Evolutionary conservation across 2,797 vertebrate genomes (phyloP).

Genomic region (Chloroceryle inda): DNA sequence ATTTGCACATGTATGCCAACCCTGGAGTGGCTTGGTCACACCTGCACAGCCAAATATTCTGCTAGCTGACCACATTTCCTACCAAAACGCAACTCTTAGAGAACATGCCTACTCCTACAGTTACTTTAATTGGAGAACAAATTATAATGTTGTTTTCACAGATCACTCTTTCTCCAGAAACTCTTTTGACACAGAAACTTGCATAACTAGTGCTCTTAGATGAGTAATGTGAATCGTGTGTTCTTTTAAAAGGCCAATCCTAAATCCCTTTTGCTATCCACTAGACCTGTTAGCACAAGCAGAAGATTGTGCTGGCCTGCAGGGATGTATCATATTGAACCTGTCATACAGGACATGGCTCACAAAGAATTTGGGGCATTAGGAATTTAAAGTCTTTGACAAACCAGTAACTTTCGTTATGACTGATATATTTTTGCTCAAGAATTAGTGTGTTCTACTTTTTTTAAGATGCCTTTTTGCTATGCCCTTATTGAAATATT

Average conservation of each 20-base stretch:
- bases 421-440: background rate
- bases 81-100: background rate
- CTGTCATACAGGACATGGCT: constrained; percentile 1
- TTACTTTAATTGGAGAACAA: constrained; percentile 55
- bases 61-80: background rate
- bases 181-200: constrained; percentile 64
- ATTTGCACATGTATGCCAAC: background rate
- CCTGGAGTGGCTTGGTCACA: background rate
- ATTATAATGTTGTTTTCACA: constrained; percentile 61
- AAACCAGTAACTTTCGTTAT: background rate
- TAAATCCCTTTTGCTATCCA: constrained; percentile 38
- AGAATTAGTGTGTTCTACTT: constrained; percentile 8
- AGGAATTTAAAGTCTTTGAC: constrained; percentile 15
- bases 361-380: constrained; percentile 18
- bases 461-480: background rate
- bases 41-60: background rate
- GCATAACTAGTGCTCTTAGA: constrained; percentile 41
- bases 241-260: constrained; percentile 50
- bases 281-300: constrained; percentile 26
- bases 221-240: constrained; percentile 44
- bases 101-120: constrained; percentile 40
- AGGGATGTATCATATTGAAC: constrained; percentile 17
- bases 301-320: constrained; percentile 17
- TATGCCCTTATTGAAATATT: constrained; percentile 3
- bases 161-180: constrained; percentile 56